Base-by-base conservation (phyloP, 1,140 invertebrate species). In the Yoshiicerus persimilis region DNA sequence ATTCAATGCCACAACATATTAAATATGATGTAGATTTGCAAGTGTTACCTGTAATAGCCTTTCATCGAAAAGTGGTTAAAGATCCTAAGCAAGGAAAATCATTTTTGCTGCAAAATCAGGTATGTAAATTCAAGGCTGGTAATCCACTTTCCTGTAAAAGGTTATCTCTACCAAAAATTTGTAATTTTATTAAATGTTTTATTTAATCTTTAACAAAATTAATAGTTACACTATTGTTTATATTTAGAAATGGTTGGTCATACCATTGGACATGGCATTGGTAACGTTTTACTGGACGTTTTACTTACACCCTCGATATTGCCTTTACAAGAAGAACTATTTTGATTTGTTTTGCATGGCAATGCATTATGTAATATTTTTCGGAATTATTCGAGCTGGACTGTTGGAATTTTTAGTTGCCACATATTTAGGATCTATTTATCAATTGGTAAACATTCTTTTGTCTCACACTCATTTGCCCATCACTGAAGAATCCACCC, bases 391-490 rank as follows among this genome's bases (percentile, higher is more conserved):
- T 1, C n/a, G n/a, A n/a, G n/a, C 41, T 5, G 41, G 87, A 23
- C 30, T 41, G 5, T 3, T 34, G 5, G 23, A 32, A 16, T 88
- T 39, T 32, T 30, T 88, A 6, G 2, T 86, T 13, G 16, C 13
- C 23, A n/a, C 41, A 16, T 86, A 47, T 83, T 8, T 75, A 8
- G 10, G 5, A 8, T 36, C 27, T 20, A 23, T 41, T 8, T 86
- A 86, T 32, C 25, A 77, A 6, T 23, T 88, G 4, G 64, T 27
- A 2, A 86, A 86, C 30, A 39, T 88, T 36, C 11, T 47, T 16
- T 20, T 88, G 9, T 88, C 87, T 10, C 87, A 88, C 47, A 77
- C 84, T 4, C 87, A 88, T 77, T 56, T 86, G 9, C 84, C 83
- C 5, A 38, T 88, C 0, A 88, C 87, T 1, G n/a, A 41, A 3